Evolutionary conservation across 2,888 invertebrate genomes (phyloP).

Genomic region (Camptogramma bilineatum): DNA sequence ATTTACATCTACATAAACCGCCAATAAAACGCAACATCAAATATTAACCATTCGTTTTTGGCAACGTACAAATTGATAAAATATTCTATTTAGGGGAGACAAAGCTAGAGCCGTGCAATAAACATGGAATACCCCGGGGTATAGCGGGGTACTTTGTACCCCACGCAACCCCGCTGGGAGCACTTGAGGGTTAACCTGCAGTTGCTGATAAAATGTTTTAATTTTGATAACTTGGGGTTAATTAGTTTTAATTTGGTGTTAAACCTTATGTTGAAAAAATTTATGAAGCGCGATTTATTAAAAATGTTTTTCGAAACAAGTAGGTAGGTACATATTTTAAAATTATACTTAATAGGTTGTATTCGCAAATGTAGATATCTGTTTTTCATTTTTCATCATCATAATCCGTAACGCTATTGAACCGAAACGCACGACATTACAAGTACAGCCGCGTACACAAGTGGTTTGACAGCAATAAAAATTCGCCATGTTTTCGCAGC

Average conservation of each 20-base stretch:
- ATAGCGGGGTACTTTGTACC: constrained; percentile 42
- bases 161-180: constrained; percentile 72
- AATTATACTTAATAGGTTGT: no score
- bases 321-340: no score
- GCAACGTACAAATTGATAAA: constrained; percentile 67
- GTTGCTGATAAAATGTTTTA: constrained; percentile 42
- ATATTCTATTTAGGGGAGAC: constrained; percentile 70
- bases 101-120: constrained; percentile 59
- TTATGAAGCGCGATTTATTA: no score
- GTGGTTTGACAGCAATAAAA: constrained; percentile 75
- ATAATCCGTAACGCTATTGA: constrained; percentile 3
- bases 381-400: no score
- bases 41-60: constrained; percentile 53
- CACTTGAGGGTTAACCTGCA: constrained; percentile 69
- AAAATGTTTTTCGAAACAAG: no score
- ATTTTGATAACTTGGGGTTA: constrained; percentile 59
- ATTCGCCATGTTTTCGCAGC: constrained; percentile 79
- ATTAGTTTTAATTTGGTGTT: constrained; percentile 43
- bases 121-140: constrained; percentile 61
- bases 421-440: constrained; percentile 15
- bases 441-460: constrained; percentile 45
- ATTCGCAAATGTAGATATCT: no score
- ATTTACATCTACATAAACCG: background rate
- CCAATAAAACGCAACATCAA: constrained; percentile 19
- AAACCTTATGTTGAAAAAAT: constrained; percentile 27